Percentiles rank a stretch among this genome's conserved stretches.
phyloP scores from a whole-genome alignment of 2,113 vertebrate genomes.

The Marmota flaviventris region DNA sequence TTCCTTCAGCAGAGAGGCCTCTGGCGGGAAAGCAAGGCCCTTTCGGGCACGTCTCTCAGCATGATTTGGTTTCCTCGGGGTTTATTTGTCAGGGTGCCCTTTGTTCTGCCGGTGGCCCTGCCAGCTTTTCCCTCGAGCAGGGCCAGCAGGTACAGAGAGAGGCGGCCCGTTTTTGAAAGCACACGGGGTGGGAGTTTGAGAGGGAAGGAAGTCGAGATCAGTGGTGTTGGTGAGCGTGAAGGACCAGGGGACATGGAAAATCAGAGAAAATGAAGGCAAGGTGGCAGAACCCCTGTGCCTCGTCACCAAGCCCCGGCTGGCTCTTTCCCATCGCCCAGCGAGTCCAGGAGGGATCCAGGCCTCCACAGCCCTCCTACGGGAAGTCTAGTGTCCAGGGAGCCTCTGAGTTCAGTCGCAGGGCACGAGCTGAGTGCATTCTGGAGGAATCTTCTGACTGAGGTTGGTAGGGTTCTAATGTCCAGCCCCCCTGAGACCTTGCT shows the following conservation, averaged over 20 bases:
- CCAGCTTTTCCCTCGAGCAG: background rate
- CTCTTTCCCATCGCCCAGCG: accelerated
- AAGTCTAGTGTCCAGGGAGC: background rate
- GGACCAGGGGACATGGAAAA: accelerated
- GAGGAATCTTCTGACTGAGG: no score
- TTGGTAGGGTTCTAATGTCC: background rate
- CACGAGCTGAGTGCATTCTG: background rate
- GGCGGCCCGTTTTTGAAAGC: background rate
- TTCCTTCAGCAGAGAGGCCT: background rate
- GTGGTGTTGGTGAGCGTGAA: background rate
- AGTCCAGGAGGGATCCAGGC: background rate
- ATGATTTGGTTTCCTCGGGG: accelerated
- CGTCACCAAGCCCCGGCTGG: background rate
- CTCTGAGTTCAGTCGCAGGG: background rate
- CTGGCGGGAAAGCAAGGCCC: background rate
- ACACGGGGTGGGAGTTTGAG: background rate
- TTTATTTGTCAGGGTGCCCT: background rate
- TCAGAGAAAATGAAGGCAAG: background rate
- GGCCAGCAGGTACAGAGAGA: accelerated
- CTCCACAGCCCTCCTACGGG: background rate
- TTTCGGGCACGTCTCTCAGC: accelerated
- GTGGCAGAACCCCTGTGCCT: accelerated
- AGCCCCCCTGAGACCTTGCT: no score
- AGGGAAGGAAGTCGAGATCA: background rate
- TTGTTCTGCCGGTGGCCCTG: no score